Base-by-base conservation (phyloP, 92 coral and sea anemone species). In the Porites lobata region DNA sequence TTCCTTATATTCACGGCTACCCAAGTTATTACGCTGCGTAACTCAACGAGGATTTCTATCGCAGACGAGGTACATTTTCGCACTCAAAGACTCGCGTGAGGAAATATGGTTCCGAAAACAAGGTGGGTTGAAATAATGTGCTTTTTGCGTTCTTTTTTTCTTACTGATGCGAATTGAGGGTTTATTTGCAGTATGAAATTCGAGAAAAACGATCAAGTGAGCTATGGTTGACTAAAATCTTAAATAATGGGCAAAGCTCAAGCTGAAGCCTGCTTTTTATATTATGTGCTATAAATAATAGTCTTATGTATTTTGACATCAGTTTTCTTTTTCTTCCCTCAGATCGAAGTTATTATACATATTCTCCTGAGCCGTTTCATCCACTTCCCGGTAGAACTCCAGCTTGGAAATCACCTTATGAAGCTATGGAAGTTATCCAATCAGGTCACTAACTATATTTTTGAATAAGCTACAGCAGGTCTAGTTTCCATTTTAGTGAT, bases 351-450 rank as follows among this genome's bases (percentile, higher is more conserved):
- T 94, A 72, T 74, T 91, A 94, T 38, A 92, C 86, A 2, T 94
- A 94, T 72, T 88, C 98, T 21, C 65, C 94, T 0, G 98, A 94
- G 77, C 98, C 98, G 1, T 94, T 94, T 62, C 98, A 94, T 58
- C 98, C 98, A 8, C 76, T 94, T 29, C 92, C 88, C 0, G 98
- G 98, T 14, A 79, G 76, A 90, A 94, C 98, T 0, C 98, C 98
- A 58, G 94, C 90, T 15, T 90, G 98, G 98, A 92, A 94, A 53
- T 92, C 96, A 47, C 94, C 96, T 2, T 86, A 94, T 4, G 98
- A 94, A 88, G 98, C 98, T 1, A 91, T 92, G 0, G 87, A 94
- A 78, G 89, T 88, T 11, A 86, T 94, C 29, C 64, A 94, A 73
- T 92, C 96, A 59, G 96, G 98, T 92, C 75, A 74, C 85, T 6